These are phyloP conservation scores for Nymphalis polychloros DNA, from an alignment of 2,888 invertebrate genomes.

Conservation along the genomic window DNA sequence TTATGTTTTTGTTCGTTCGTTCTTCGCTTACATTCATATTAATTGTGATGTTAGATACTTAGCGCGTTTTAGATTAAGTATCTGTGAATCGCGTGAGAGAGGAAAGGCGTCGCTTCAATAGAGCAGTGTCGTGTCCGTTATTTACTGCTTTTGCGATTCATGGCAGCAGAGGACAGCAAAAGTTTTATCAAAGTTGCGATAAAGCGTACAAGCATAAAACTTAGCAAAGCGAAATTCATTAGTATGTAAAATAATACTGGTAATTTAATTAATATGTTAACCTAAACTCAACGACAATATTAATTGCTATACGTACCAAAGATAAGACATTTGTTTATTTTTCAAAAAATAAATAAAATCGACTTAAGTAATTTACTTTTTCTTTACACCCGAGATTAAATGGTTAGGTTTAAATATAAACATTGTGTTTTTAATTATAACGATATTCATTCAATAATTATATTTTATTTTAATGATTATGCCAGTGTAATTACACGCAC, in stretches of 20 bases:
- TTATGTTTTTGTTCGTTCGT: constrained; percentile 26
- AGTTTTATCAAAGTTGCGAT: constrained; percentile 27
- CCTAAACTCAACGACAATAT: too few species aligned
- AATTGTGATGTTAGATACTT: constrained; percentile 36
- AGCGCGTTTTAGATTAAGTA: constrained; percentile 38
- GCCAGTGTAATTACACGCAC: too few species aligned
- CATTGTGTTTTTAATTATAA: too few species aligned
- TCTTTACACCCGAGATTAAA: too few species aligned
- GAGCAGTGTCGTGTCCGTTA: constrained; percentile 32
- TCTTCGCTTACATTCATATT: constrained; percentile 30
- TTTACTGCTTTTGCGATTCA: constrained; percentile 33
- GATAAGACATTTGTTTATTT: too few species aligned
- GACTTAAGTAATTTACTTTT: too few species aligned
- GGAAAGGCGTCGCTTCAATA: constrained; percentile 31
- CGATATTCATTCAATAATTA: too few species aligned
- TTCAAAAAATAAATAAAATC: too few species aligned
- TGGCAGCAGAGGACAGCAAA: constrained; percentile 23
- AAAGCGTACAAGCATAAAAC: constrained; percentile 5
- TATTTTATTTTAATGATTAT: too few species aligned
- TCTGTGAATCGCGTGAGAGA: constrained; percentile 42
- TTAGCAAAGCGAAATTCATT: background rate
- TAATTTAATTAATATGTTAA: background rate
- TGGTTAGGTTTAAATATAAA: too few species aligned
- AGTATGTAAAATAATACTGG: background rate
- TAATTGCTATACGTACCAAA: too few species aligned